A percentile compares a stretch with the other conserved stretches of the same genome.
Evolutionary conservation across 1,140 invertebrate species (phyloP).

Genomic region (Periplaneta americana): DNA sequence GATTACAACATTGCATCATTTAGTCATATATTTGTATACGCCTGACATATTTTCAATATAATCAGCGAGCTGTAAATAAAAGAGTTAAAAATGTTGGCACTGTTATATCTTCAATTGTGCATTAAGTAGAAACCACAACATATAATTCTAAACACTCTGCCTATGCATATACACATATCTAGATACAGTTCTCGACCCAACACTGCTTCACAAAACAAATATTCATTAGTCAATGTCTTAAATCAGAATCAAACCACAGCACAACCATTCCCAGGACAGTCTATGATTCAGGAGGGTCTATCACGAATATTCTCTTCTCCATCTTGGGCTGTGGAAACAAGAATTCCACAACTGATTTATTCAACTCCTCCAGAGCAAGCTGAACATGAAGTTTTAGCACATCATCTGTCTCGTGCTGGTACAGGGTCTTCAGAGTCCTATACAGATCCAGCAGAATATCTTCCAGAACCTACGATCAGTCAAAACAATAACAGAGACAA

Average conservation of each 20-base stretch:
- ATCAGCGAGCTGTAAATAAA: no score
- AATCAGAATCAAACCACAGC: neutral
- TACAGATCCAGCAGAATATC: constrained; percentile 63
- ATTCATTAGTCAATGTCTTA: neutral
- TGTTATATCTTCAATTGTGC: no score
- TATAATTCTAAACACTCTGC: neutral
- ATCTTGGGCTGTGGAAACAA: constrained; percentile 51
- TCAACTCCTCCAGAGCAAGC: constrained; percentile 69
- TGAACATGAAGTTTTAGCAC: constrained; percentile 64
- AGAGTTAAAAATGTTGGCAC: no score
- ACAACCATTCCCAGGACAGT: neutral
- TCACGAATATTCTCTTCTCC: constrained; percentile 54
- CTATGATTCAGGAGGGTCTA: constrained; percentile 9
- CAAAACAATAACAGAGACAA: neutral
- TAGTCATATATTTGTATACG: no score
- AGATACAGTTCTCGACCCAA: neutral
- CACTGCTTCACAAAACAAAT: neutral
- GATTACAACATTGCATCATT: no score
- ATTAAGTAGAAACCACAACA: no score
- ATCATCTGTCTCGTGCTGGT: constrained; percentile 58
- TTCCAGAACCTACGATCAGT: constrained; percentile 47
- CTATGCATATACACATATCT: neutral
- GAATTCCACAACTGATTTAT: constrained; percentile 58
- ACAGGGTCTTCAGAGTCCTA: constrained; percentile 57
- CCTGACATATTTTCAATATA: no score